Evolutionary conservation across 2,797 vertebrate species (phyloP), one percentile per base, ranked within the genome.

Genomic region (Tenualosa ilisha): DNA sequence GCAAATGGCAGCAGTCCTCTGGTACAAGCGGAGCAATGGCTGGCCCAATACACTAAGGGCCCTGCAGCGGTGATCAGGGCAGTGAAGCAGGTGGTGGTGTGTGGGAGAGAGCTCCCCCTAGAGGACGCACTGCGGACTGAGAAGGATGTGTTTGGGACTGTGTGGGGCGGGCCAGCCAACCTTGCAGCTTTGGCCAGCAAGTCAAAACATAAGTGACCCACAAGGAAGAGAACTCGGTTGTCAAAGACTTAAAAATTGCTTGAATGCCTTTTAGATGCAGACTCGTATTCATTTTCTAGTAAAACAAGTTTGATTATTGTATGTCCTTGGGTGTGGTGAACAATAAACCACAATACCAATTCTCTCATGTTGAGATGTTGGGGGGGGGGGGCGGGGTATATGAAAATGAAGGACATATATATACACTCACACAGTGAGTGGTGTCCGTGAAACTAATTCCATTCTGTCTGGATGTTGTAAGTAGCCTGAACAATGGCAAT

Each of bases 161-260:
- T 99, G 20, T 99, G 98, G 98, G 98, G 98, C 0, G 97, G 96
- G 6, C 95, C 96, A 2, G 96, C 95, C 56, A 98, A 99, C 91
- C 89, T 97, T 87, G 91, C 97, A 88, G 98, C 98, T 0, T 87
- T 99, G 92, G 91, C 92, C 88, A 94, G 89, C 86, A 96, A 92
- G 89, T 86, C 90, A 81, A 99, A 98, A 92, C 96, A 96, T 87
- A 98, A 96, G 84, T 97, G 92, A 96, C 1, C 5, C 13, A 61
- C n/a, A 24, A 61, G 22, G 2, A 61, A 1, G 59, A 59, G 56
- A 17, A 22, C 56, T 56, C 3, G 40, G 12, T 37, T 50, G 11
- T 3, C 6, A 20, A n/a, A 31, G 31, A 20, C 79, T 49, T 12
- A 49, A 61, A 56, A 17, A 51, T 13, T 61, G 17, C 37, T 56